These are phyloP conservation scores for Hippocampus kuda DNA, from an alignment of 2,797 vertebrate species.

Conservation along the genomic window DNA sequence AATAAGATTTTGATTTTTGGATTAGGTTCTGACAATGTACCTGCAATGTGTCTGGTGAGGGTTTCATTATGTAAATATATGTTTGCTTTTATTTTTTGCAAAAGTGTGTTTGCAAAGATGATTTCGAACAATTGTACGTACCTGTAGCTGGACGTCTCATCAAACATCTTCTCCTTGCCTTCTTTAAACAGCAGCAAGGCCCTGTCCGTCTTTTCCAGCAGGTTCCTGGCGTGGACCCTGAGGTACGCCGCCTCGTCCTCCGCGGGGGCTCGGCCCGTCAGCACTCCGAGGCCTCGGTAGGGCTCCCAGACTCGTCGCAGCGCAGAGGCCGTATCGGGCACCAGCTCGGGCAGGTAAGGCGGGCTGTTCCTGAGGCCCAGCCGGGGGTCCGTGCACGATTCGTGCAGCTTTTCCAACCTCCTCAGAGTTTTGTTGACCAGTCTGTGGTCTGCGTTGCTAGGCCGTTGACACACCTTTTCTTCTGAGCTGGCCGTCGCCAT, in stretches of 20 bases:
- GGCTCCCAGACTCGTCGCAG: constrained; percentile 63
- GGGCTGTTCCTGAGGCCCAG: constrained; percentile 69
- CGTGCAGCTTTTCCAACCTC: constrained; percentile 61
- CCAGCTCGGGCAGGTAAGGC: constrained; percentile 72
- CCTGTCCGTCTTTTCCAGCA: constrained; percentile 70
- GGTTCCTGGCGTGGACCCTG: constrained; percentile 65
- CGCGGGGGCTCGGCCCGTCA: constrained; percentile 17
- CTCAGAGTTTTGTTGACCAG: constrained; percentile 61
- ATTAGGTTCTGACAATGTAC: neutral
- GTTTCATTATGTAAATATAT: neutral
- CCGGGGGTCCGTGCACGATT: constrained; percentile 59
- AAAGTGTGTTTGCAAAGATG: neutral
- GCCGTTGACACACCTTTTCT: constrained; percentile 18
- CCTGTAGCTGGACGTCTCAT: constrained; percentile 68
- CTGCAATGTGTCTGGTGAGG: neutral
- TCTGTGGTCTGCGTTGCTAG: constrained; percentile 40
- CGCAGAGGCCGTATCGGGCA: constrained; percentile 49
- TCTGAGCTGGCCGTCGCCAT: constrained; percentile 54
- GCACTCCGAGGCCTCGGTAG: constrained; percentile 28
- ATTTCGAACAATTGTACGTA: constrained; percentile 45
- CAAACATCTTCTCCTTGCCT: constrained; percentile 65
- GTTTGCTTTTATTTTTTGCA: too few relatives aligned
- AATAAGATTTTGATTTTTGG: neutral
- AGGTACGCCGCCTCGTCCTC: constrained; percentile 66
- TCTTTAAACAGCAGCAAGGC: constrained; percentile 68